Evolutionary conservation across 2,888 invertebrate species (phyloP).

Genomic region (Drosophila neotestacea): DNA sequence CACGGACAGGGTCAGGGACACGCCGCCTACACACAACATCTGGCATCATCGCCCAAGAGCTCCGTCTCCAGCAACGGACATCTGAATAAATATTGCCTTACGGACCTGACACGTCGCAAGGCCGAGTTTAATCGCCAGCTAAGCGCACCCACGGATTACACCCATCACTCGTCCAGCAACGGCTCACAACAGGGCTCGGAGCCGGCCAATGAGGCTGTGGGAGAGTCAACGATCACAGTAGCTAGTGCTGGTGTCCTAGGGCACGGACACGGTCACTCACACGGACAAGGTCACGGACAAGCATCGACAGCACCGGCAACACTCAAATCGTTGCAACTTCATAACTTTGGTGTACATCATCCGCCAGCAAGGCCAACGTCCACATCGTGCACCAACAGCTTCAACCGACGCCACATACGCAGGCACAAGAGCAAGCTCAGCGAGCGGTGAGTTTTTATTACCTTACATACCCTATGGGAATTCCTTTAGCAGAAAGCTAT

Average conservation of each 20-base stretch:
- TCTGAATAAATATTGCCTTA: slow-evolving; percentile 83
- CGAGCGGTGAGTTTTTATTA: slow-evolving; percentile 82
- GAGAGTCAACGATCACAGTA: slow-evolving; percentile 82
- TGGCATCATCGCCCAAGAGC: slow-evolving; percentile 82
- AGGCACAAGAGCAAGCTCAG: slow-evolving; percentile 84
- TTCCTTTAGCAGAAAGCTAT: too few species aligned
- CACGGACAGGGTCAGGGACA: slow-evolving; percentile 52
- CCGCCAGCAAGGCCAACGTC: slow-evolving; percentile 83
- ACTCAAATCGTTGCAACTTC: slow-evolving; percentile 76
- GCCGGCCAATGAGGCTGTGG: slow-evolving; percentile 78
- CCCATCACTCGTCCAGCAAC: slow-evolving; percentile 77
- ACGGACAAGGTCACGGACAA: slow-evolving; percentile 29
- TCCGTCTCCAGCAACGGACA: slow-evolving; percentile 84
- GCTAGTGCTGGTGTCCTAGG: slow-evolving; percentile 77
- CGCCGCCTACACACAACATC: slow-evolving; percentile 49
- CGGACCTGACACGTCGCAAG: slow-evolving; percentile 84
- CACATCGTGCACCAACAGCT: slow-evolving; percentile 85
- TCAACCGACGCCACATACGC: slow-evolving; percentile 84
- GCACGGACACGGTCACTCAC: slow-evolving; percentile 25
- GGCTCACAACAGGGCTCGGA: slow-evolving; percentile 79
- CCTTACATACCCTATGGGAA: background rate
- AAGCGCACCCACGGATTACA: slow-evolving; percentile 85
- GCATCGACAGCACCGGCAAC: slow-evolving; percentile 71
- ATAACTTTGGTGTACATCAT: slow-evolving; percentile 74
- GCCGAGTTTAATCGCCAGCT: slow-evolving; percentile 85